Percentiles rank a stretch among this genome's conserved stretches.
Conservation (phyloP, 1,140 invertebrate genomes). For the Tribolium madens region DNA sequence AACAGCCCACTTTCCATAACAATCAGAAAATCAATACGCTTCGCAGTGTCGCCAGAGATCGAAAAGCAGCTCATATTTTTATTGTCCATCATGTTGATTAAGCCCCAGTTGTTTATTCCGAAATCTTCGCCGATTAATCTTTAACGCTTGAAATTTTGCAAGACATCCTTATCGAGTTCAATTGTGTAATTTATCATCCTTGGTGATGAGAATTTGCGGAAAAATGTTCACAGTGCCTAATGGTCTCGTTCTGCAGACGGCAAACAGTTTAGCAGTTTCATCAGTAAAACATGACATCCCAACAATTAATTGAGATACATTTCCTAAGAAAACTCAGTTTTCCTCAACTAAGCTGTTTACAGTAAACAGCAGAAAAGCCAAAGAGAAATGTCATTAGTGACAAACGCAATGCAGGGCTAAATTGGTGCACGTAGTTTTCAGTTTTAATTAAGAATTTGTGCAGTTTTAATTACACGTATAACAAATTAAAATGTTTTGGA, state of each 20-base stretch:
- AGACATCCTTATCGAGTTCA: not conserved
- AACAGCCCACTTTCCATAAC: not conserved
- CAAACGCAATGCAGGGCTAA: not conserved
- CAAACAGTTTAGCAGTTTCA: constrained; percentile 30
- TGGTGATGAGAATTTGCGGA: constrained; percentile 2
- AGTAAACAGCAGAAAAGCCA: not conserved
- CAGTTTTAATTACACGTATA: constrained; percentile 20
- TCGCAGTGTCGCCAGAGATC: not conserved
- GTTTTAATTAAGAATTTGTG: constrained; percentile 7
- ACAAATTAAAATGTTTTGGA: constrained; percentile 6
- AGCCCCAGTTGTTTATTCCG: not conserved
- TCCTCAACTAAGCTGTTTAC: not conserved
- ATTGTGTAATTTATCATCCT: constrained; percentile 18
- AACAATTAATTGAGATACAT: constrained; percentile 38
- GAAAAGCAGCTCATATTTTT: not conserved
- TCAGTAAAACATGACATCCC: constrained; percentile 29
- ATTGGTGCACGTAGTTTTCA: not conserved
- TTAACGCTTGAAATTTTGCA: not conserved
- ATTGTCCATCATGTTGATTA: constrained; percentile 11
- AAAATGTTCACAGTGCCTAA: constrained; percentile 6
- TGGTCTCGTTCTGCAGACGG: constrained; percentile 19
- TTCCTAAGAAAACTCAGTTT: not conserved
- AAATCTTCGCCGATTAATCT: not conserved
- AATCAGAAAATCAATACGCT: not conserved
- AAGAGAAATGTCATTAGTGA: constrained; percentile 15